Conservation (phyloP, 2,888 invertebrate genomes). For the Drosophila antonietae region DNA sequence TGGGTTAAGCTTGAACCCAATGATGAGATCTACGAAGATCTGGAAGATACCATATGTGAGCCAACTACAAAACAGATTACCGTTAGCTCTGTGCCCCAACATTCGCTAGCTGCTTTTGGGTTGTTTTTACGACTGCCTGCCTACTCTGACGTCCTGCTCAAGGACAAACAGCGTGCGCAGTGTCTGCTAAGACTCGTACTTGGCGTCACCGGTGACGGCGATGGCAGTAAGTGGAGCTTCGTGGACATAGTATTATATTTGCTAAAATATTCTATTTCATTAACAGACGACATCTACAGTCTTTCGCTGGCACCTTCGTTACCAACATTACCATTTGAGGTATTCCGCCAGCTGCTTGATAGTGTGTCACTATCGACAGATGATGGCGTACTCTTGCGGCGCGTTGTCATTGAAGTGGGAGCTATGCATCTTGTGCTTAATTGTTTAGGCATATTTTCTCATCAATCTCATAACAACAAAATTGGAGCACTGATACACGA, state of each 20-base stretch:
- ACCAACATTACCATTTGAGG: constrained; percentile 86
- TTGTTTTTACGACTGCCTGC: constrained; percentile 94
- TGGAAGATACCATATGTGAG: constrained; percentile 86
- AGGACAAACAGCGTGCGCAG: constrained; percentile 93
- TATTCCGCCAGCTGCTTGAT: constrained; percentile 90
- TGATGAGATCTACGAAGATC: constrained; percentile 88
- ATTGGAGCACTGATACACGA: constrained; percentile 73
- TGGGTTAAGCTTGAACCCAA: constrained; percentile 86
- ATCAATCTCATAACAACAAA: constrained; percentile 88
- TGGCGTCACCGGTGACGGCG: constrained; percentile 96
- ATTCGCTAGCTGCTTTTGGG: constrained; percentile 95
- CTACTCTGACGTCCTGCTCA: constrained; percentile 94
- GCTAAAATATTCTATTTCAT: not conserved
- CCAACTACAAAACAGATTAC: constrained; percentile 85
- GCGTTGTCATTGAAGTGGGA: constrained; percentile 93
- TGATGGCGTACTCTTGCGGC: constrained; percentile 90
- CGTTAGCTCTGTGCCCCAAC: constrained; percentile 91
- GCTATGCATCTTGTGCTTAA: constrained; percentile 93
- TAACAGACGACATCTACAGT: constrained; percentile 88
- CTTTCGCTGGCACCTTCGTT: constrained; percentile 89
- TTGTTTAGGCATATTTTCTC: constrained; percentile 95
- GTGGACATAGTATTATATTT: not conserved
- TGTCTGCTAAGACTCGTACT: constrained; percentile 93
- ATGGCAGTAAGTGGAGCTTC: constrained; percentile 88
- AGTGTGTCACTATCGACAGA: constrained; percentile 90